These are phyloP conservation scores for Brevipalpus yothersi DNA, from an alignment of 1,140 invertebrate genomes.

Conservation along the genomic window DNA sequence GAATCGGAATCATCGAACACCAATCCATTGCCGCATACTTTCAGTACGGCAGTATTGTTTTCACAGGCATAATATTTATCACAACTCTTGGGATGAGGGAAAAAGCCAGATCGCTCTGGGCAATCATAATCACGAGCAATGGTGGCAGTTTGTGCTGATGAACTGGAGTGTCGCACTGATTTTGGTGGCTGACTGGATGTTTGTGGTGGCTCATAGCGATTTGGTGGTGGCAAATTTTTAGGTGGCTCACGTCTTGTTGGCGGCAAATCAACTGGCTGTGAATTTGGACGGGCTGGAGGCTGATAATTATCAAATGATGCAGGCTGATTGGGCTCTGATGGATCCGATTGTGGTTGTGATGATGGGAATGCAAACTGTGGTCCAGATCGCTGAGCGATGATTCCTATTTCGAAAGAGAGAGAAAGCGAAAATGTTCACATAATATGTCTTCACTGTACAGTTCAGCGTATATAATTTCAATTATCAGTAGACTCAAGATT, in stretches of 20 bases:
- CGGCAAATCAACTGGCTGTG: not conserved
- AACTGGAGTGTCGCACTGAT: not conserved
- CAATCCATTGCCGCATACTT: slow-evolving; percentile 76
- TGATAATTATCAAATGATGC: not conserved
- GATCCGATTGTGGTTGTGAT: not conserved
- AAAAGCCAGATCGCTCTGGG: slow-evolving; percentile 44
- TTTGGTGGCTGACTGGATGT: not conserved
- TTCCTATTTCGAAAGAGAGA: not conserved
- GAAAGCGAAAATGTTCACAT: too few species aligned
- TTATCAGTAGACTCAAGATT: too few species aligned
- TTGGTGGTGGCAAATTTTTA: not conserved
- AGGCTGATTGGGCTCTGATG: not conserved
- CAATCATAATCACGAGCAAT: not conserved
- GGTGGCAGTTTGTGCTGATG: not conserved
- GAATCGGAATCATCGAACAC: slow-evolving; percentile 67
- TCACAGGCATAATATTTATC: slow-evolving; percentile 93
- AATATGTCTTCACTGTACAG: too few species aligned
- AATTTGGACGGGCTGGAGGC: not conserved
- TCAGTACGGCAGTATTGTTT: slow-evolving; percentile 57
- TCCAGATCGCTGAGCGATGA: not conserved
- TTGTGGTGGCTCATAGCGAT: not conserved
- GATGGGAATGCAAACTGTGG: not conserved
- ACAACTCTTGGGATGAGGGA: slow-evolving; percentile 53
- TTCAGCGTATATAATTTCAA: too few species aligned
- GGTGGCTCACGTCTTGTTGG: not conserved